Base-by-base conservation (phyloP, 1,140 invertebrate genomes). In the Anoplolepis gracilipes region DNA sequence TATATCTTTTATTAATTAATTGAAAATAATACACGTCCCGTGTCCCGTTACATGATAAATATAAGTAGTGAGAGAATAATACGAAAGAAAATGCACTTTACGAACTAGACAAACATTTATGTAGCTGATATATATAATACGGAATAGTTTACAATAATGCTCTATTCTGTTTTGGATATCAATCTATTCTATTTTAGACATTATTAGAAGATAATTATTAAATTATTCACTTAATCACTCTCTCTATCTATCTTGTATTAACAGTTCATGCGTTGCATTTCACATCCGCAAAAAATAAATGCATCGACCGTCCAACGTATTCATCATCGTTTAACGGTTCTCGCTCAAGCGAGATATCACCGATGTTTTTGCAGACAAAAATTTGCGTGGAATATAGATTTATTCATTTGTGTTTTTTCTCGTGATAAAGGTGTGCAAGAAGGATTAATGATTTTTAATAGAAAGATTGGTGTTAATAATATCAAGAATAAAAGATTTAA, bases 321-420 rank as follows among this genome's bases (percentile, higher is more conserved):
- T 30, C 61, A 78, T 78, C 61, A 67, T 78, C 61, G 67, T 78
- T 78, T 78, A 61, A 78, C 76, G 42, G 36, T n/a, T 57, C 6
- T 36, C 36, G 62, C 30, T 42, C 42, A 42, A 42, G 42, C n/a
- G n/a, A n/a, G n/a, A n/a, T 77, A 77, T 77, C 73, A 67, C 61
- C 25, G 75, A 78, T 19, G 61, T 77, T 77, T 77, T 77, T 53
- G 76, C 76, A 30, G 10, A 28, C 42, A 65, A 78, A 42, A 78
- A 53, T 78, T 78, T 65, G 42, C 30, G 7, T 8, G 42, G 6
- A 64, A 25, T 7, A 28, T 53, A 49, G 75, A 65, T 53, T 65
- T 67, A 49, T 49, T 78, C 67, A 67, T 78, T 78, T 78, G 33
- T 61, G n/a, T 25, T 25, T 39, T n/a, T 36, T 78, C 16, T 39